Evolutionary conservation across 1,140 invertebrate genomes (phyloP).

Genomic region (Drosophila nikananu): DNA sequence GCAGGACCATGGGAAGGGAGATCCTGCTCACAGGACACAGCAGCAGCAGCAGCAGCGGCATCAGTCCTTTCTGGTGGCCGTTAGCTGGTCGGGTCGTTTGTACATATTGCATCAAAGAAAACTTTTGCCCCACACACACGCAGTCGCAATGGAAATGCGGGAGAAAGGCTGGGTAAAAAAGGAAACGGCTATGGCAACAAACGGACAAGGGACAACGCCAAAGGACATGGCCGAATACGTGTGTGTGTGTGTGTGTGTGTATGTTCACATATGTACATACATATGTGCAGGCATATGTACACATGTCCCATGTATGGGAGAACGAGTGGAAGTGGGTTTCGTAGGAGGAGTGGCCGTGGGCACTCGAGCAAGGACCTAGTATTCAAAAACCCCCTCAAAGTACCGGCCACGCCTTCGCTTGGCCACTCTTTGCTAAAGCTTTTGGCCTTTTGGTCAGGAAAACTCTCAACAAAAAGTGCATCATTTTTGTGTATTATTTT

Average conservation of each 20-base stretch:
- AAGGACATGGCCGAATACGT: slow-evolving; percentile 41
- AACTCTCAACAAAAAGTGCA: not conserved
- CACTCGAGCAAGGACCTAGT: slow-evolving; percentile 27
- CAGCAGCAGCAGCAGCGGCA: slow-evolving; percentile 11
- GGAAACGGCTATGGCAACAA: slow-evolving; percentile 44
- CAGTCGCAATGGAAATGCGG: slow-evolving; percentile 72
- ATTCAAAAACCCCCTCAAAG: not conserved
- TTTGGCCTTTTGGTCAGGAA: slow-evolving; percentile 22
- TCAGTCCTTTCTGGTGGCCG: slow-evolving; percentile 58
- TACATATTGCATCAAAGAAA: slow-evolving; percentile 83
- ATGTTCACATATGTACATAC: slow-evolving; percentile 24
- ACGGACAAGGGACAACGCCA: slow-evolving; percentile 52
- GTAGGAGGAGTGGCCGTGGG: not conserved
- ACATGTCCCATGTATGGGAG: slow-evolving; percentile 4
- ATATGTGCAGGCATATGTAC: slow-evolving; percentile 26
- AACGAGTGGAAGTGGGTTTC: no score
- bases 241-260: slow-evolving; percentile 8
- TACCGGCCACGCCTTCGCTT: slow-evolving; percentile 2
- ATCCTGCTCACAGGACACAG: slow-evolving; percentile 32
- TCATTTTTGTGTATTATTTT: no score
- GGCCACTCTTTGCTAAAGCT: slow-evolving; percentile 23
- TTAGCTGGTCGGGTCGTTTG: slow-evolving; percentile 66
- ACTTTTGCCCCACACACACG: slow-evolving; percentile 61
- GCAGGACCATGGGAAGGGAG: not conserved
- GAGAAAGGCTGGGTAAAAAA: slow-evolving; percentile 54